Base-by-base conservation (phyloP, 1,140 invertebrate species). In the Heliconius nattereri region DNA sequence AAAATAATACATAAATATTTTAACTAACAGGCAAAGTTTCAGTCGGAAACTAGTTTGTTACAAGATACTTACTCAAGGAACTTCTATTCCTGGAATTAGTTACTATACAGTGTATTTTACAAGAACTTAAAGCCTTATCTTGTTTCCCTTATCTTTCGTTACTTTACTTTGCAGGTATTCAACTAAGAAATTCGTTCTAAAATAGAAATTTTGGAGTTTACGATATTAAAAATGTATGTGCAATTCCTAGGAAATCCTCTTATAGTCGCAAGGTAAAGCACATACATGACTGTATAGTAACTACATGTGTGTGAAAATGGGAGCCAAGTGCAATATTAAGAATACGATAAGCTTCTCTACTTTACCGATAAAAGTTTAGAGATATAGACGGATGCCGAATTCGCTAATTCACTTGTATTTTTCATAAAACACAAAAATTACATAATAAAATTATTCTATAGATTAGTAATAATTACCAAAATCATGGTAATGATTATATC, bases 21-120 rank as follows among this genome's bases (percentile, higher is more conserved):
- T 26, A 23, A 2, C 2, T 26, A 13, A 2, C 2, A 11, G n/a
- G 57, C n/a, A 60, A 60, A 60, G 8, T 23, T 23, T 23, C 9
- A 26, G 57, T n/a, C 57, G 57, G 5, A 60, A n/a, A 11, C 57
- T 60, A 60, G 9, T 60, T 60, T 23, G 9, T 23, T 60, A 60
- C 26, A 60, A 60, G 57, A 60, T 60, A n/a, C n/a, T 60, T 60
- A 60, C 40, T 45, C 40, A 23, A 60, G n/a, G 20, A 60, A 60
- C 23, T 60, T 60, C 57, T 60, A 60, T 60, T 23, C 57, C 9
- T 23, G 57, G 23, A 26, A 66, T 23, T 57, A 52, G 49, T 20
- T 52, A 52, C 49, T 52, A 60, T 60, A 11, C n/a, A 66, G 26
- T 26, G 11, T 66, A 11, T 66, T 13, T 29, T 29, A 66, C 60